phyloP scores from a whole-genome alignment of 1,140 invertebrate genomes.

The Microvelia longipes region DNA sequence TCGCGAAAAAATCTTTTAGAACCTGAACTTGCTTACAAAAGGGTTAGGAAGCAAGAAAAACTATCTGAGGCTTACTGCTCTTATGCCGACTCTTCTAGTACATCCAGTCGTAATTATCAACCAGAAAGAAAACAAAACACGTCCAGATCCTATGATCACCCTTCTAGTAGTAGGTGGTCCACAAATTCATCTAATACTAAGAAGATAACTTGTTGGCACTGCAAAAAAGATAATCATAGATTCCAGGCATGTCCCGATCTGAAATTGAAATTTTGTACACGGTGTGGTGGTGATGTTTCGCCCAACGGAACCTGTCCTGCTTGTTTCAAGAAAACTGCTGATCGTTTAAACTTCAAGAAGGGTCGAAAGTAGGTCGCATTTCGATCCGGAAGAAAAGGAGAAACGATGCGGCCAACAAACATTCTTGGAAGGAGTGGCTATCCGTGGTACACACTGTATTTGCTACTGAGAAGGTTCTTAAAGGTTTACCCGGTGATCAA shows the following conservation, averaged over 20 bases:
- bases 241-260: not conserved
- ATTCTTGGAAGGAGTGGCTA: not conserved
- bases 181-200: not conserved
- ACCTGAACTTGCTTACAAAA: not conserved
- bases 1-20: not conserved
- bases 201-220: not conserved
- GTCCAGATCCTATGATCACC: not conserved
- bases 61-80: not conserved
- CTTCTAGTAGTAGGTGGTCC: not conserved
- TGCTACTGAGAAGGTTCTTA: not conserved
- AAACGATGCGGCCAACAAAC: not conserved
- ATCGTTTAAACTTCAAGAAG: not conserved
- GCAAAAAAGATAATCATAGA: not conserved
- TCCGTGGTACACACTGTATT: not conserved
- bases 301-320: not conserved
- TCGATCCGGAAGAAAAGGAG: not conserved
- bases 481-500: not conserved
- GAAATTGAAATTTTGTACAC: not conserved
- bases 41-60: not conserved
- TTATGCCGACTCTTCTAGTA: not conserved
- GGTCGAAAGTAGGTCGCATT: not conserved
- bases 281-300: not conserved
- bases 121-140: not conserved
- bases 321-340: not conserved
- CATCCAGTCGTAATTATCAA: not conserved